Evolutionary conservation across 2,888 invertebrate genomes (phyloP), one percentile per base, ranked within the genome.

Genomic region (Drosophila siamana): DNA sequence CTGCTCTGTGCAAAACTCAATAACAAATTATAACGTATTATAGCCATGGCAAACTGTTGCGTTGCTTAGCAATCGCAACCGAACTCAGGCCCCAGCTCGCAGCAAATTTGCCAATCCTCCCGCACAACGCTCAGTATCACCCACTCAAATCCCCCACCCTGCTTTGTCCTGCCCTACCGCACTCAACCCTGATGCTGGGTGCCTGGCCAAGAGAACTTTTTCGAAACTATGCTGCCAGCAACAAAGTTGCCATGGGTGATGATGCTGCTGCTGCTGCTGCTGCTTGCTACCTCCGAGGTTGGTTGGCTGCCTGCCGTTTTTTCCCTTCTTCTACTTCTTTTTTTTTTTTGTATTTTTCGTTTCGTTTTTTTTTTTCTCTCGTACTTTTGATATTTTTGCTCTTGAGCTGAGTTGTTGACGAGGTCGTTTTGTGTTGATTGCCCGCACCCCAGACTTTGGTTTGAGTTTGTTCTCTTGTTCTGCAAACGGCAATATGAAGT

Each of bases 21-120:
- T 90, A 90, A 90, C 89, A 91, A 90, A 90, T 91, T 90, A 90
- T 86, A 88, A 90, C 79, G 88, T 88, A 90, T 90, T 90, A 90
- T 91, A 91, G 88, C 90, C 90, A 90, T 91, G 90, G 89, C 89
- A 90, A 90, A 90, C 91, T 91, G 90, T 90, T 90, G 90, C 90
- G 90, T 91, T 90, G 87, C 91, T 80, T 80, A 82, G 91, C 89
- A 90, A 89, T 88, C 73, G 79, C 78, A 63, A 9, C 28, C 43
- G 2, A 48, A 46, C 63, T 33, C 70, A 26, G 44, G 30, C 56
- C n/a, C n/a, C 59, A 33, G 33, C 19, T 47, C 38, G 68, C 68
- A 66, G 56, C 72, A 74, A 80, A 86, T 78, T 76, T 78, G 62
- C 67, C n/a, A n/a, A n/a, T n/a, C n/a, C n/a, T n/a, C n/a, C n/a